Evolutionary conservation across 2,797 vertebrate species (phyloP).

Genomic region (Molossus alvarezi): DNA sequence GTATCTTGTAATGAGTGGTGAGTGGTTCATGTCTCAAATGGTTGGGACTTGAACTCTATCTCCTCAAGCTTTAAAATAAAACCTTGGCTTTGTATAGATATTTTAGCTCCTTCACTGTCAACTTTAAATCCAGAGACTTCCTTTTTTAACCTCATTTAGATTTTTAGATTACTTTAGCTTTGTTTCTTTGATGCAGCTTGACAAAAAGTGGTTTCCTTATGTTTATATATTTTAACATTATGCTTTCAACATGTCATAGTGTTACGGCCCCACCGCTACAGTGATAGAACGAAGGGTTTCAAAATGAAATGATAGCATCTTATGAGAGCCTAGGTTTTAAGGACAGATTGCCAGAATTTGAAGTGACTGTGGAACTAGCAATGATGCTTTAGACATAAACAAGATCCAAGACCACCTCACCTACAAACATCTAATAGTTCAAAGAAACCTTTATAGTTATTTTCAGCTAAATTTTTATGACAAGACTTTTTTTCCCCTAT

Average conservation of each 20-base stretch:
- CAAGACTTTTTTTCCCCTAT: background rate
- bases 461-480: conserved; percentile 69
- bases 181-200: background rate
- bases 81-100: background rate
- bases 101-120: background rate
- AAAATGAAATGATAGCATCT: background rate
- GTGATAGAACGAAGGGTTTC: background rate
- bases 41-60: background rate
- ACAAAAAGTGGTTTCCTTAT: conserved; percentile 16
- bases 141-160: background rate
- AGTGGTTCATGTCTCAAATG: background rate
- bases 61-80: conserved; percentile 6
- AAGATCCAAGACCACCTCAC: conserved; percentile 19
- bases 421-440: background rate
- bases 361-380: background rate
- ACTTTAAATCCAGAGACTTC: background rate
- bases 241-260: background rate
- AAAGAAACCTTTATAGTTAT: background rate
- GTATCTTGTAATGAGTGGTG: background rate
- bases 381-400: background rate
- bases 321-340: background rate
- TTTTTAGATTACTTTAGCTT: background rate
- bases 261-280: background rate
- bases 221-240: conserved; percentile 18
- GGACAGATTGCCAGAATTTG: background rate